These are phyloP conservation scores for Tylochromis polylepis DNA, from an alignment of 2,113 vertebrate genomes.

Conservation along the genomic window DNA sequence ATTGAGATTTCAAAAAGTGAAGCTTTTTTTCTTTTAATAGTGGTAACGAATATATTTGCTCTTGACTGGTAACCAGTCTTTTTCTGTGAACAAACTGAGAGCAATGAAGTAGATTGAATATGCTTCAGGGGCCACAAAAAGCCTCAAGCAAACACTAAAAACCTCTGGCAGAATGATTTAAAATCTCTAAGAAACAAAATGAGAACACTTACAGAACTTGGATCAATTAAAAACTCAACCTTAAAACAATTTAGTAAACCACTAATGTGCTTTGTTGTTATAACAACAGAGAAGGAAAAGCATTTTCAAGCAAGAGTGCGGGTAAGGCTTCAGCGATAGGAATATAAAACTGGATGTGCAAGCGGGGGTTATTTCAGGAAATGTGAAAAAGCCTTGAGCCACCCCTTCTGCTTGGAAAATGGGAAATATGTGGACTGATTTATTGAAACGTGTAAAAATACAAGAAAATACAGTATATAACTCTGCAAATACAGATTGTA, in stretches of 20 bases:
- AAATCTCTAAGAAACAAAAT: constrained; percentile 33
- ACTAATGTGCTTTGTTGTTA: constrained; percentile 9
- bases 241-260: constrained; percentile 12
- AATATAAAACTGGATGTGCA: background rate
- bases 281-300: background rate
- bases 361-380: background rate
- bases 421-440: background rate
- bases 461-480: background rate
- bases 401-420: background rate
- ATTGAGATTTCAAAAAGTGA: background rate
- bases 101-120: constrained; percentile 3
- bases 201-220: constrained; percentile 11
- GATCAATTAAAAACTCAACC: constrained; percentile 37
- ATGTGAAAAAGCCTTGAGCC: background rate
- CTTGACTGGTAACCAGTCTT: background rate
- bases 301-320: background rate
- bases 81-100: background rate
- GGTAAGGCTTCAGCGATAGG: background rate
- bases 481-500: background rate
- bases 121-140: constrained; percentile 37
- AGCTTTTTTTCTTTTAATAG: background rate
- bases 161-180: constrained; percentile 40
- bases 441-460: background rate
- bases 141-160: constrained; percentile 46
- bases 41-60: background rate